These are phyloP conservation scores for Orycteropus afer DNA, from an alignment of 2,113 vertebrate species.

Conservation along the genomic window DNA sequence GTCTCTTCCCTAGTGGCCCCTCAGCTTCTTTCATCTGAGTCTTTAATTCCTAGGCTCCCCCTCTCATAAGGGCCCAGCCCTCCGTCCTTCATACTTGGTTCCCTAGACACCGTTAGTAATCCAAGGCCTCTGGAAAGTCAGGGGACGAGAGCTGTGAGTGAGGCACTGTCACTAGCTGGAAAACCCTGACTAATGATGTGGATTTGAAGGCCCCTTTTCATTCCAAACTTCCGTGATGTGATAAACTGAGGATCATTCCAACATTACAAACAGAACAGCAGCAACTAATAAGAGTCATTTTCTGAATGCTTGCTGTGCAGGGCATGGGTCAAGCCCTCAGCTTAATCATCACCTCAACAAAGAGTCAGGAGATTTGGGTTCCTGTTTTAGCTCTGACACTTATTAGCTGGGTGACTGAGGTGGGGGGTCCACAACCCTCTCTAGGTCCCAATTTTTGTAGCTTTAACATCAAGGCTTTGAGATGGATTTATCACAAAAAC, in stretches of 20 bases:
- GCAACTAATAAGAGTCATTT: background rate
- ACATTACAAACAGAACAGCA: rapidly evolving
- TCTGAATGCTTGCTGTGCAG: background rate
- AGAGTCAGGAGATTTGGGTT: background rate
- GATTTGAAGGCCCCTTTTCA: background rate
- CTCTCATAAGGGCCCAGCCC: background rate
- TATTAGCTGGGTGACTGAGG: too few species aligned
- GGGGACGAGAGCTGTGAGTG: background rate
- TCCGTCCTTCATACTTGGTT: rapidly evolving
- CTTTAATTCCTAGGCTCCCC: background rate
- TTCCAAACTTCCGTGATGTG: rapidly evolving
- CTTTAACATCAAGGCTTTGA: background rate
- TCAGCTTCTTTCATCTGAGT: background rate
- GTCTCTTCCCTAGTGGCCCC: background rate
- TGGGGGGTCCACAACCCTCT: background rate
- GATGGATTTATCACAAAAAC: background rate
- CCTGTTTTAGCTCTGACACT: background rate
- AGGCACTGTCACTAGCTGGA: rapidly evolving
- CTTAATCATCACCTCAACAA: background rate
- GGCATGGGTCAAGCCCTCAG: background rate
- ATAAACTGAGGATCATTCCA: rapidly evolving
- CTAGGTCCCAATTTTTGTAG: background rate
- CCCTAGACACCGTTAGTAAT: background rate
- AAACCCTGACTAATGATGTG: rapidly evolving
- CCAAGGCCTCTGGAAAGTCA: background rate